These are phyloP conservation scores for Argyrosomus japonicus DNA, from an alignment of 2,113 vertebrate species.

Conservation along the genomic window DNA sequence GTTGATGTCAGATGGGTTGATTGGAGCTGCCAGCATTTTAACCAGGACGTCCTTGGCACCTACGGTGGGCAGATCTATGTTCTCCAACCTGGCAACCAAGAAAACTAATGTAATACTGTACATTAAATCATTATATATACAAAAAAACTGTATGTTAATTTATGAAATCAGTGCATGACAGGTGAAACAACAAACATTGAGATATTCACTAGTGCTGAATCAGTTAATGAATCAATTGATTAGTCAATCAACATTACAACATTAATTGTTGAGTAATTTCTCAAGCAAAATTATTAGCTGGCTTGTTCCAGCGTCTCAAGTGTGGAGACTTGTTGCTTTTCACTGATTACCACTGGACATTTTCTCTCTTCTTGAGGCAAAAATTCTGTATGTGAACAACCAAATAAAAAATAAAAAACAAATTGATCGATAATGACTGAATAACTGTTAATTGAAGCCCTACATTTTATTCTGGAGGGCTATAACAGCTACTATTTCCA, in stretches of 20 bases:
- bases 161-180: background rate
- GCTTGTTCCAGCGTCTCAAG: background rate
- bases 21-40: slow-evolving; percentile 93
- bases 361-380: too few species aligned
- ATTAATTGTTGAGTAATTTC: too few species aligned
- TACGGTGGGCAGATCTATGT: slow-evolving; percentile 78
- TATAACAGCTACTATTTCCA: too few species aligned
- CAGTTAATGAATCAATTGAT: too few species aligned
- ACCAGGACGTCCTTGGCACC: slow-evolving; percentile 85
- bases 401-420: too few species aligned
- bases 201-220: too few species aligned
- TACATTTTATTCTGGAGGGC: too few species aligned
- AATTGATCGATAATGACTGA: too few species aligned
- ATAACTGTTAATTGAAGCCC: too few species aligned
- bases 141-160: background rate
- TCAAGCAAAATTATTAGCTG: background rate
- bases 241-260: too few species aligned
- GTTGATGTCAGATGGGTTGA: slow-evolving; percentile 97
- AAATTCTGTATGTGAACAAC: too few species aligned
- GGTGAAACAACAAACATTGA: too few species aligned
- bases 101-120: background rate
- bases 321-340: background rate
- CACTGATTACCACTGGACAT: background rate
- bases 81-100: slow-evolving; percentile 85
- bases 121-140: background rate